A percentile compares a stretch with the other conserved stretches of the same genome.
Evolutionary conservation across 2,888 invertebrate species (phyloP).

Genomic region (Mechanitis messenoides): DNA sequence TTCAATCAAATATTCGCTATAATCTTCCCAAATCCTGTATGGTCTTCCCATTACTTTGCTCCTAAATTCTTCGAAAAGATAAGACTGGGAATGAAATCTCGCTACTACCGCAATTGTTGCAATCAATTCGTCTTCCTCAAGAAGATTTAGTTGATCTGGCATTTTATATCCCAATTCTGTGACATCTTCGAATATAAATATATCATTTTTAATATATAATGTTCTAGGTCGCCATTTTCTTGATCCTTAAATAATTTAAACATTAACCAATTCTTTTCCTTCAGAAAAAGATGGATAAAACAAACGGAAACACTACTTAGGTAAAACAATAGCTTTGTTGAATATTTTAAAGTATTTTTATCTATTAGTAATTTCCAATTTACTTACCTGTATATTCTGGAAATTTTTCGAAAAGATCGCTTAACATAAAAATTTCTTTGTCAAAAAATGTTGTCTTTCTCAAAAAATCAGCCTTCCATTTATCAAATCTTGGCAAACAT

Average conservation of each 20-base stretch:
- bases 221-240: constrained; percentile 55
- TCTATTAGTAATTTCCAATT: not conserved
- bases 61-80: constrained; percentile 64
- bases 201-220: constrained; percentile 45
- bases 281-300: no score
- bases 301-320: no score
- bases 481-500: constrained; percentile 71
- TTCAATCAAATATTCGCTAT: constrained; percentile 48
- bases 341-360: no score
- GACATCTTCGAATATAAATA: constrained; percentile 66
- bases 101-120: constrained; percentile 63
- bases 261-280: not conserved
- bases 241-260: constrained; percentile 35
- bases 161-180: constrained; percentile 50
- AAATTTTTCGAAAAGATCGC: constrained; percentile 50
- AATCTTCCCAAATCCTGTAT: constrained; percentile 61
- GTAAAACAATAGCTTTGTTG: no score
- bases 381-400: constrained; percentile 44
- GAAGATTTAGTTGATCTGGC: constrained; percentile 42
- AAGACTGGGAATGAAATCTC: constrained; percentile 68
- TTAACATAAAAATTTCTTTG: constrained; percentile 58
- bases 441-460: constrained; percentile 50
- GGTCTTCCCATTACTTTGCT: constrained; percentile 46
- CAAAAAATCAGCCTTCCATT: constrained; percentile 61
- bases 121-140: constrained; percentile 57